A percentile compares a stretch with the other conserved stretches of the same genome.
Evolutionary conservation across 2,113 vertebrate genomes (phyloP).

Genomic region (Pholis gunnellus): DNA sequence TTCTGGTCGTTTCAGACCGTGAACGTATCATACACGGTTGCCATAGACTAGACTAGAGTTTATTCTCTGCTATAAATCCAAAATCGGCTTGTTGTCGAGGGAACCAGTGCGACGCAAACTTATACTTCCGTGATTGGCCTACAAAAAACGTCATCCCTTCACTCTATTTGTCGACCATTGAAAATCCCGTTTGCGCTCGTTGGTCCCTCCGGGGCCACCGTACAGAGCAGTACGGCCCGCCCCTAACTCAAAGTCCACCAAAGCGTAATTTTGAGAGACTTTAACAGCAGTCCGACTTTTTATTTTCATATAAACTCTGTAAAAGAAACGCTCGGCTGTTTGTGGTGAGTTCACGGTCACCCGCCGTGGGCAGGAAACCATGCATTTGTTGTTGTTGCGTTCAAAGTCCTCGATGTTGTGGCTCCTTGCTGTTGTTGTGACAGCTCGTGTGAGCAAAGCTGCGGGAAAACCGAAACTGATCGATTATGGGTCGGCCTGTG

Average conservation of each 20-base stretch:
- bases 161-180: neutral
- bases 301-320: rapidly evolving
- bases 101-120: neutral
- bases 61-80: no score
- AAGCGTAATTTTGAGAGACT: rapidly evolving
- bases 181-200: neutral
- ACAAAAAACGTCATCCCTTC: neutral
- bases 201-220: constrained; percentile 36
- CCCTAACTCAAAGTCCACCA: constrained; percentile 2
- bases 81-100: neutral
- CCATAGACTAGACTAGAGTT: no score
- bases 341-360: constrained; percentile 34
- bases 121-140: neutral
- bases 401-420: constrained; percentile 30
- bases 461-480: constrained; percentile 3
- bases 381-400: constrained; percentile 38
- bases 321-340: neutral
- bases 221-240: constrained; percentile 45
- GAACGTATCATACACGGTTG: no score
- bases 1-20: neutral
- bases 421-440: constrained; percentile 20
- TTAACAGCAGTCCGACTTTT: neutral
- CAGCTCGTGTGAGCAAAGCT: constrained; percentile 23
- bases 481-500: neutral
- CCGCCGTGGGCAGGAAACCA: neutral